Percentiles rank a stretch among this genome's conserved stretches.
phyloP scores from a whole-genome alignment of 2,888 invertebrate species.

The Lasioglossum morio region DNA sequence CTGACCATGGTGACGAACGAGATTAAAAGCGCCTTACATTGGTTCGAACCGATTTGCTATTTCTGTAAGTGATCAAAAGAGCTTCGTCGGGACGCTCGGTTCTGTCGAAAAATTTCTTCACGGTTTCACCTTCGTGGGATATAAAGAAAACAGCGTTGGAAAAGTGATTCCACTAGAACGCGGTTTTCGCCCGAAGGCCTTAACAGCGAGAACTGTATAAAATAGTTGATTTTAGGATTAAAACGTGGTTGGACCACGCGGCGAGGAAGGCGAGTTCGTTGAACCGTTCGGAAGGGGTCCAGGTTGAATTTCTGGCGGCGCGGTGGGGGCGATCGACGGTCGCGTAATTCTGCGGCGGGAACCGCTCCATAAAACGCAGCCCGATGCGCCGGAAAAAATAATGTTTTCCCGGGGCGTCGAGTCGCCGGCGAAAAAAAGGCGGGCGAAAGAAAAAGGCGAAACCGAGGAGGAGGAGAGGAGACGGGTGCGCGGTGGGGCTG shows the following conservation, averaged over 20 bases:
- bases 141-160: no score
- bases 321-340: constrained; percentile 24
- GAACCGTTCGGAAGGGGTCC: constrained; percentile 1
- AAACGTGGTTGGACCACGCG: background rate
- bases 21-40: background rate
- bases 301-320: background rate
- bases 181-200: background rate
- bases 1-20: background rate
- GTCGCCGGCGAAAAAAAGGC: constrained; percentile 37
- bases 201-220: background rate
- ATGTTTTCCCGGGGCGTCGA: constrained; percentile 37
- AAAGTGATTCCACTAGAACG: no score
- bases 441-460: constrained; percentile 3
- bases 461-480: constrained; percentile 17
- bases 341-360: constrained; percentile 19
- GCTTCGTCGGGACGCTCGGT: no score
- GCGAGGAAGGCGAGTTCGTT: background rate
- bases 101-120: background rate
- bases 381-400: constrained; percentile 32
- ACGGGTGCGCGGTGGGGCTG: background rate
- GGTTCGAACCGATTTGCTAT: background rate
- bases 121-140: background rate
- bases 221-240: background rate
- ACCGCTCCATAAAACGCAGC: constrained; percentile 24
- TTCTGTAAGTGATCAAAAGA: background rate